Evolutionary conservation across 1,140 invertebrate genomes (phyloP).

Genomic region (Bilobella aurantiaca): DNA sequence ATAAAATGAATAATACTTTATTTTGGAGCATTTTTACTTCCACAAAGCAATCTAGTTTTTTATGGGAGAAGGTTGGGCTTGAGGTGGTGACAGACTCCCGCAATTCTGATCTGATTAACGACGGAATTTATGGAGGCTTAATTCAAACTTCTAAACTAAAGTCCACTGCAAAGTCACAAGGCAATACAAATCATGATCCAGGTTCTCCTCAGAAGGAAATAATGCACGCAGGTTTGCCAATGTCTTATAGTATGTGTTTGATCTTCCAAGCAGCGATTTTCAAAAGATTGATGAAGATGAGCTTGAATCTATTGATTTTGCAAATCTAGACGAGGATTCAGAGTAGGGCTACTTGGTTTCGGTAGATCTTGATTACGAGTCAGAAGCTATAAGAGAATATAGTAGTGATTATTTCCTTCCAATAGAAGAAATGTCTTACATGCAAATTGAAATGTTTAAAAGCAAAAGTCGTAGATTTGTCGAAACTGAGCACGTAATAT

Average conservation of each 20-base stretch:
- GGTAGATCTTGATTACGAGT: neutral
- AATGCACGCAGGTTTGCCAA: neutral
- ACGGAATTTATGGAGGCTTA: neutral
- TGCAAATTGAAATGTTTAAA: neutral
- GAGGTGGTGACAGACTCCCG: neutral
- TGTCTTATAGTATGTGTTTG: neutral
- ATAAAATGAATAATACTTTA: neutral
- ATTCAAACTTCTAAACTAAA: neutral
- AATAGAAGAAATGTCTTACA: neutral
- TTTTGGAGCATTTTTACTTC: neutral
- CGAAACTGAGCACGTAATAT: no score
- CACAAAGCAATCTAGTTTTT: neutral
- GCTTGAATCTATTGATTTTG: neutral
- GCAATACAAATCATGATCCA: neutral
- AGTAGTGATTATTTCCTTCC: neutral
- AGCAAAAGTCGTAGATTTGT: no score
- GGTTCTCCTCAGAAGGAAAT: neutral
- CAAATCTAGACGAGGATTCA: neutral
- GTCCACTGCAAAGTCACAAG: neutral
- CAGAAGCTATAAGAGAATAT: neutral
- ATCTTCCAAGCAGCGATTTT: neutral
- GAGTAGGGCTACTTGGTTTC: neutral
- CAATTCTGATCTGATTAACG: neutral
- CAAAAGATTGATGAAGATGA: neutral
- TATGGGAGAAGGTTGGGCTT: neutral